Base-by-base conservation (phyloP, 2,113 vertebrate species). In the Callithrix jacchus region DNA sequence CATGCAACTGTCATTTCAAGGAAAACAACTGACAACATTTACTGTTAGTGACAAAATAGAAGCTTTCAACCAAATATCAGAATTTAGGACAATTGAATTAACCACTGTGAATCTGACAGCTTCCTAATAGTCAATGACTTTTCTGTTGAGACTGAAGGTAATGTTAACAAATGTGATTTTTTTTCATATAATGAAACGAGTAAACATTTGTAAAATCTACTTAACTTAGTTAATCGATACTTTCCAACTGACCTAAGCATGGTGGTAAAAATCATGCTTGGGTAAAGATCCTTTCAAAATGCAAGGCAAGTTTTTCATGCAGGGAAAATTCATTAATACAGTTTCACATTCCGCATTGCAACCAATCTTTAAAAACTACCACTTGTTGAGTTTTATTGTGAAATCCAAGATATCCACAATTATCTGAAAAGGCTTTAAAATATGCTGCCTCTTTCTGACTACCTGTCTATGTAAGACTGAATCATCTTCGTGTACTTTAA, bases 31-130 rank as follows among this genome's bases (percentile, higher is more conserved):
- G 61, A 70, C 35, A 74, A 20, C 70, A 87, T 81, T 93, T 86
- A 84, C 77, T 73, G n/a, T 47, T 91, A 74, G 77, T 85, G 89
- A 91, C 68, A 94, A 91, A 85, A 93, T 77, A 76, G 21, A n/a
- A 68, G 21, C 25, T 91, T 79, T 93, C 45, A 88, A 90, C 56
- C 66, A 95, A 94, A 4, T 76, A 87, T 56, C 20, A 94, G 70
- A 76, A 89, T 84, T 74, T 70, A 81, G 80, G 52, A 88, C 13
- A 83, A 45, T 16, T 93, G 30, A 10, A 42, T 86, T 81, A 35
- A 54, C 47, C 77, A 74, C 8, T 58, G 20, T 89, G 21, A 95
- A 89, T 23, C 2, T 89, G 47, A 95, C 1, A 70, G 37, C 37
- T 92, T 45, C 87, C 52, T 47, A 87, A 84, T 25, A 89, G 73